Percentiles rank a stretch among this genome's conserved stretches.
Conservation (phyloP, 1,140 invertebrate genomes). For the Acyrthosiphon pisum region DNA sequence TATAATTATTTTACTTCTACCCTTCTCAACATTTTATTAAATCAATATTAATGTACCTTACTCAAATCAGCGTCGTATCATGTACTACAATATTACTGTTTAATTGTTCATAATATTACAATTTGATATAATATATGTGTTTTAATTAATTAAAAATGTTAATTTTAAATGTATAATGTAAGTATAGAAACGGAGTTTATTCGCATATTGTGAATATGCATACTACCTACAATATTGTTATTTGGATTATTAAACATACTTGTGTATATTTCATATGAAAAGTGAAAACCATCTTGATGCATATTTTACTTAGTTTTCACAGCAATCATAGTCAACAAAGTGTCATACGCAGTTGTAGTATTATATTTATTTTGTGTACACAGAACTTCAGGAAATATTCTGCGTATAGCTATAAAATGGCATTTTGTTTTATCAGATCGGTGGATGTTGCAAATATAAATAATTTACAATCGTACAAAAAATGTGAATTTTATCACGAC, state of each 20-base stretch:
- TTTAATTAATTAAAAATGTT: not conserved
- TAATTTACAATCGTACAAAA: not conserved
- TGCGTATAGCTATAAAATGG: not conserved
- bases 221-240: not conserved
- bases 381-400: not conserved
- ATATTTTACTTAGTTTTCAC: slow-evolving; percentile 6
- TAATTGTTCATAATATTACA: not conserved
- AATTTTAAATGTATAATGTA: not conserved
- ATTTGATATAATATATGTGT: not conserved
- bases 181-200: not conserved
- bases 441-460: not conserved
- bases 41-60: not conserved
- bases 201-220: not conserved
- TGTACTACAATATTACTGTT: not conserved
- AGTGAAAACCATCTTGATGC: not conserved
- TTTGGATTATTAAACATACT: not conserved
- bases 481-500: not conserved
- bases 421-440: slow-evolving; percentile 10
- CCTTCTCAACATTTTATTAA: not conserved
- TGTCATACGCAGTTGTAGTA: not conserved
- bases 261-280: not conserved
- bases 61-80: not conserved
- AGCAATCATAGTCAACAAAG: not conserved
- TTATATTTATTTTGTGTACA: not conserved
- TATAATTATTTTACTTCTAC: not conserved